These are phyloP conservation scores for Aradus depressus DNA, from an alignment of 2,888 invertebrate genomes.

Conservation along the genomic window DNA sequence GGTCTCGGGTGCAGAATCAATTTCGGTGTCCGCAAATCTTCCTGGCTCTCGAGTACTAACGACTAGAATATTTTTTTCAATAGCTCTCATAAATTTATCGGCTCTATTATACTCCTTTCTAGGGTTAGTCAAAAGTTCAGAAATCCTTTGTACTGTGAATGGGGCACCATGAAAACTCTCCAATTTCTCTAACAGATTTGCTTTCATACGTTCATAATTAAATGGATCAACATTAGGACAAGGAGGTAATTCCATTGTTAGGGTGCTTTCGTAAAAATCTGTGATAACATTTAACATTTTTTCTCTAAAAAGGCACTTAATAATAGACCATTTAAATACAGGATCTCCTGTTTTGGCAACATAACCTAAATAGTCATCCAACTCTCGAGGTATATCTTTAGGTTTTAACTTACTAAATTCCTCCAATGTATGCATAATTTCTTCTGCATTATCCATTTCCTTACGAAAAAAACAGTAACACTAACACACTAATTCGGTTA, in stretches of 20 bases:
- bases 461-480: neutral
- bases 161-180: constrained; percentile 82
- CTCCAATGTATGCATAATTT: constrained; percentile 69
- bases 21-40: constrained; percentile 22
- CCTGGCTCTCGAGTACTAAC: constrained; percentile 50
- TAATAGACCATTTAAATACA: constrained; percentile 79
- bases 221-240: constrained; percentile 86
- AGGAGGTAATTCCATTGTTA: constrained; percentile 63
- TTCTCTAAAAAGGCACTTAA: constrained; percentile 78
- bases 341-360: constrained; percentile 92
- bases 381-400: constrained; percentile 72
- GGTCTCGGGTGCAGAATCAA: constrained; percentile 24
- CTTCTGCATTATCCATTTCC: constrained; percentile 75
- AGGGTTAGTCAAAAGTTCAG: constrained; percentile 84
- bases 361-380: constrained; percentile 79
- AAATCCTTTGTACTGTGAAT: constrained; percentile 90
- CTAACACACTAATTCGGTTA: neutral
- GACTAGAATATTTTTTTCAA: constrained; percentile 89
- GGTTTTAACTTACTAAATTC: constrained; percentile 68
- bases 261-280: constrained; percentile 73
- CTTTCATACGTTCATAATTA: constrained; percentile 80
- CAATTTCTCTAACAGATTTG: constrained; percentile 64
- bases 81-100: constrained; percentile 92
- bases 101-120: constrained; percentile 88
- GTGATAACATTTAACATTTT: constrained; percentile 78